phyloP scores from a whole-genome alignment of 2,888 invertebrate genomes.

The Drosophila demipolita region DNA sequence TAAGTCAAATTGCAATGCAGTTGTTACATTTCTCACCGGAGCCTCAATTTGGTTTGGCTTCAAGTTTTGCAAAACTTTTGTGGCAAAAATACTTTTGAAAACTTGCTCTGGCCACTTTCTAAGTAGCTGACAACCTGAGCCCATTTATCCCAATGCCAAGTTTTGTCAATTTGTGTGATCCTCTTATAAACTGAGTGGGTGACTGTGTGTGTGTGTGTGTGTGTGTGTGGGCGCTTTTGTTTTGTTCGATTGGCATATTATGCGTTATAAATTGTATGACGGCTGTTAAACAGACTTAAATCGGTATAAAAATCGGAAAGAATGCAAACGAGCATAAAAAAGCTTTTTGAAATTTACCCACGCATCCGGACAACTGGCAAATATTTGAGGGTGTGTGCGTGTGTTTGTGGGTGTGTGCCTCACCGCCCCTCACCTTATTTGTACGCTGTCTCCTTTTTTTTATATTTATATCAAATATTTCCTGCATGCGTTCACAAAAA shows the following conservation, averaged over 20 bases:
- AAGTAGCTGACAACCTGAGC: slow-evolving; percentile 57
- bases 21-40: slow-evolving; percentile 64
- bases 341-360: slow-evolving; percentile 62
- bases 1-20: slow-evolving; percentile 57
- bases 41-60: slow-evolving; percentile 43
- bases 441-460: neutral
- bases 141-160: slow-evolving; percentile 24
- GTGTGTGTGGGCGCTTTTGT: slow-evolving; percentile 26
- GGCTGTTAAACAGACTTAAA: slow-evolving; percentile 74
- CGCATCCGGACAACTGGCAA: slow-evolving; percentile 27
- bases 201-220: neutral
- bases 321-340: slow-evolving; percentile 79
- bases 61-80: slow-evolving; percentile 73
- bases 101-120: slow-evolving; percentile 42
- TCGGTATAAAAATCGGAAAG: slow-evolving; percentile 64
- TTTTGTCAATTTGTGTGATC: slow-evolving; percentile 70
- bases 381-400: slow-evolving; percentile 20
- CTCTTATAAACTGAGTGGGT: slow-evolving; percentile 36
- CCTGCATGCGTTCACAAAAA: slow-evolving; percentile 61
- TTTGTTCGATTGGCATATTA: slow-evolving; percentile 63
- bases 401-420: slow-evolving; percentile 13
- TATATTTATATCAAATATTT: slow-evolving; percentile 48
- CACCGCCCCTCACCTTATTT: slow-evolving; percentile 2
- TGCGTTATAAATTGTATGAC: slow-evolving; percentile 67
- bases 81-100: slow-evolving; percentile 65